Evolutionary conservation across 23 tunicate species (phyloP), one percentile per base, ranked within the genome.

Genomic region (Diplosoma virens): DNA sequence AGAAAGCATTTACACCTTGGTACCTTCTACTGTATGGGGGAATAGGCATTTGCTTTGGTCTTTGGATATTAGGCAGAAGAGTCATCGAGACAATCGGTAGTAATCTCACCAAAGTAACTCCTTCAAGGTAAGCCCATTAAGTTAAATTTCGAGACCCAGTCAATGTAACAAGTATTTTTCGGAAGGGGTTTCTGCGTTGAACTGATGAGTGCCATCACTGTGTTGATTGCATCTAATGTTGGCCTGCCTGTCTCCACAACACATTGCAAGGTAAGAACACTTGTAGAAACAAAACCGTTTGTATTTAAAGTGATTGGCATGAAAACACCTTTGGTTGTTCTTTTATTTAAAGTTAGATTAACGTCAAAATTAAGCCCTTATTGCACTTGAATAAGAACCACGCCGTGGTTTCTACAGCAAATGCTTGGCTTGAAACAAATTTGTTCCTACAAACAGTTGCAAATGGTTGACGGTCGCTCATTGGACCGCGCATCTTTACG

Each of bases 221-320:
- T 95, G 21, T 66, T 95, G 1, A 33, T 85, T 1, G 99, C 97
- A 3, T 95, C 99, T 16, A 95, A 84, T 34, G 28, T 89, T 11
- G 97, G 95, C 9, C 75, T 95, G 47, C 99, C 99, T 0, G 84
- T 95, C 1, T 95, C 99, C 0, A 95, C 99, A 0, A 95, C 99
- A n/a, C 99, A 95, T 54, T 95, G 99, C 78, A 95, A 95, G 88
- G 99, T 95, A 58, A 92, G 92, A 45, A 9, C 16, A 45, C 16
- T 16, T 16, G 52, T 11, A 16, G 16, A 45, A 45, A n/a, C n/a
- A n/a, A n/a, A n/a, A n/a, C n/a, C n/a, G n/a, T n/a, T n/a, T n/a
- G n/a, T n/a, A n/a, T n/a, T n/a, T n/a, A n/a, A n/a, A n/a, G n/a
- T n/a, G n/a, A n/a, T n/a, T n/a, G n/a, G n/a, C n/a, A n/a, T n/a